phyloP scores from a whole-genome alignment of 2,113 vertebrate genomes.

The Ancistrus triradiatus region DNA sequence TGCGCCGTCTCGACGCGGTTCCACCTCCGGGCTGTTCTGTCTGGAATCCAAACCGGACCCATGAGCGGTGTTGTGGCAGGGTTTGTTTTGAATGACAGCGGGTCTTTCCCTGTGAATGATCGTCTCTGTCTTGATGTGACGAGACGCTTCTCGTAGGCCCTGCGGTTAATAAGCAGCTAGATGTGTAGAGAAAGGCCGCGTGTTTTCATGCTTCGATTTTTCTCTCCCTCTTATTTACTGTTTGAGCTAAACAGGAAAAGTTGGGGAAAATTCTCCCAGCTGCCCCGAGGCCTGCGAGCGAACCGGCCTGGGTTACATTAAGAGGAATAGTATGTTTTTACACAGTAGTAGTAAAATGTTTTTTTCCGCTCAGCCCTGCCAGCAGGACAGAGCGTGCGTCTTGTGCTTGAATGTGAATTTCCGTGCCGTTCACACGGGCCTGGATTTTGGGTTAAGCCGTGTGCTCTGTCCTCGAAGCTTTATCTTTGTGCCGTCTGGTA shows the following conservation, averaged over 20 bases:
- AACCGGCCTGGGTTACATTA: constrained; percentile 21
- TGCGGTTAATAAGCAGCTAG: no score
- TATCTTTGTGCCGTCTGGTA: no score
- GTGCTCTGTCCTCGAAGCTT: no score
- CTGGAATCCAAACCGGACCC: no score
- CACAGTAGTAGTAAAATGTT: constrained; percentile 47
- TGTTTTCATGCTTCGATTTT: no score
- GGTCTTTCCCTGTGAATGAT: no score
- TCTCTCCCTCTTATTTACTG: no score
- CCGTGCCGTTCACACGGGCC: constrained; percentile 37
- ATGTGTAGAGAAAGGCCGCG: no score
- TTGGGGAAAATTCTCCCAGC: background rate
- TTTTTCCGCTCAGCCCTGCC: constrained; percentile 57
- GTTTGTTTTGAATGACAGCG: no score
- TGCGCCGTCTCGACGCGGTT: no score
- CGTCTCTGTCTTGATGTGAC: background rate
- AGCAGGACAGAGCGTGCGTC: constrained; percentile 40
- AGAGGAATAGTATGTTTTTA: constrained; percentile 32
- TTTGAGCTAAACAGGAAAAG: background rate
- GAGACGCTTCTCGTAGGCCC: background rate
- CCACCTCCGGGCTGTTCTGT: no score
- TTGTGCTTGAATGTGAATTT: constrained; percentile 33
- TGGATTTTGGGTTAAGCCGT: constrained; percentile 31
- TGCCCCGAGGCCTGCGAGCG: background rate
- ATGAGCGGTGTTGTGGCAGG: no score